Conservation (phyloP, 2,113 vertebrate genomes). For the Silurus glanis region DNA sequence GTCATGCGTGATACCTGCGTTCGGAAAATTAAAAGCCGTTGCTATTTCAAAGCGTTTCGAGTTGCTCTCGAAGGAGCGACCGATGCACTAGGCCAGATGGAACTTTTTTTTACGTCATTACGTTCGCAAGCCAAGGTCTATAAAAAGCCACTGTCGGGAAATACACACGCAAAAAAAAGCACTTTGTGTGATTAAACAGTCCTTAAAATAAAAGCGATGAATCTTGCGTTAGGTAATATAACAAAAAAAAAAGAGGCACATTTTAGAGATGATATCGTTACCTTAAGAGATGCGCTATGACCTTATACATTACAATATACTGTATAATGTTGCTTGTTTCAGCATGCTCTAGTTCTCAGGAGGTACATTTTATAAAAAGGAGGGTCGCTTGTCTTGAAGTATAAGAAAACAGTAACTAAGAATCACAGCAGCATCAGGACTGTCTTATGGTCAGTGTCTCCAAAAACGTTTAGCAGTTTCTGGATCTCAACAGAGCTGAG, state of each 20-base stretch:
- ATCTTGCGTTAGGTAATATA: background rate
- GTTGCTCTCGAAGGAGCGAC: background rate
- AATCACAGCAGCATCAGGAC: constrained; percentile 14
- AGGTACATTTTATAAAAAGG: background rate
- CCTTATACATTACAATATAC: background rate
- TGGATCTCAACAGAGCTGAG: background rate
- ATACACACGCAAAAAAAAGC: background rate
- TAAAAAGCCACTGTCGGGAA: background rate
- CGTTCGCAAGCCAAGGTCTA: background rate
- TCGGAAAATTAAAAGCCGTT: constrained; percentile 16
- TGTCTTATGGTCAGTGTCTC: constrained; percentile 28
- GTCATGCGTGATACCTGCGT: constrained; percentile 14
- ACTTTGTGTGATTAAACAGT: background rate
- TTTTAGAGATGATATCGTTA: background rate
- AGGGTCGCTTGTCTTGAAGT: background rate
- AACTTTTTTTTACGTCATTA: background rate
- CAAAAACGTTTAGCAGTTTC: constrained; percentile 13
- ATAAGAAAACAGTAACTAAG: constrained; percentile 31
- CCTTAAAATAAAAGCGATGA: background rate
- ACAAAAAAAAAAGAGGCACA: background rate
- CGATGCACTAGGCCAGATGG: background rate
- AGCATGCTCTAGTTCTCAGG: background rate
- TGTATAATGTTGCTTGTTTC: background rate
- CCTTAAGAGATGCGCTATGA: background rate
- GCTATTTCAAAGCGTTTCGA: background rate